Conservation (phyloP, 2,797 vertebrate genomes). For the Allobates femoralis region DNA sequence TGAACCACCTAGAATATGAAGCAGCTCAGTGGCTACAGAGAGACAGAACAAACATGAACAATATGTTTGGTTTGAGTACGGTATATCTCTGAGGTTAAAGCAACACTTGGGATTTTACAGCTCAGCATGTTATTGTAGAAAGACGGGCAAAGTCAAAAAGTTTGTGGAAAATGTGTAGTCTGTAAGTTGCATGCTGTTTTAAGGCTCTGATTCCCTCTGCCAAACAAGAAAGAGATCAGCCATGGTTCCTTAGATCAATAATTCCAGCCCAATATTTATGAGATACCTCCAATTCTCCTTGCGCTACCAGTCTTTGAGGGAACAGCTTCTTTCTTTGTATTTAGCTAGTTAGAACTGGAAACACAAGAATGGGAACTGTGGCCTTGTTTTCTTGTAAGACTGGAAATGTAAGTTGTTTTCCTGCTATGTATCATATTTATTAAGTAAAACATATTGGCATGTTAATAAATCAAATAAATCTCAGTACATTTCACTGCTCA, state of each 20-base stretch:
- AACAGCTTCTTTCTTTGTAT: not conserved
- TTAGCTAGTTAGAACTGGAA: not conserved
- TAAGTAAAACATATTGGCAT: not conserved
- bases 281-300: constrained; percentile 7
- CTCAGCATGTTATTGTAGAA: constrained; percentile 38
- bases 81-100: constrained; percentile 43
- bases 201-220: constrained; percentile 29
- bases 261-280: constrained; percentile 38
- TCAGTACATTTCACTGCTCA: not conserved
- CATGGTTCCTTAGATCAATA: constrained; percentile 51
- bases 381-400: not conserved
- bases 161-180: constrained; percentile 20
- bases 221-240: constrained; percentile 34
- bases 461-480: not conserved
- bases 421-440: not conserved
- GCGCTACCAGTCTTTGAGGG: not conserved
- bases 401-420: not conserved
- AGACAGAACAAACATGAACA: constrained; percentile 49
- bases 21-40: not conserved
- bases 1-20: constrained; percentile 33
- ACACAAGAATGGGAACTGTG: not conserved
- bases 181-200: constrained; percentile 24
- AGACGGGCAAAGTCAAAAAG: constrained; percentile 43
- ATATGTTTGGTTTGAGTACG: constrained; percentile 31
- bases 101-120: constrained; percentile 25